A percentile compares a stretch with the other conserved stretches of the same genome.
These are phyloP conservation scores for Bactericera cockerelli DNA, from an alignment of 1,140 invertebrate species.

Conservation along the genomic window DNA sequence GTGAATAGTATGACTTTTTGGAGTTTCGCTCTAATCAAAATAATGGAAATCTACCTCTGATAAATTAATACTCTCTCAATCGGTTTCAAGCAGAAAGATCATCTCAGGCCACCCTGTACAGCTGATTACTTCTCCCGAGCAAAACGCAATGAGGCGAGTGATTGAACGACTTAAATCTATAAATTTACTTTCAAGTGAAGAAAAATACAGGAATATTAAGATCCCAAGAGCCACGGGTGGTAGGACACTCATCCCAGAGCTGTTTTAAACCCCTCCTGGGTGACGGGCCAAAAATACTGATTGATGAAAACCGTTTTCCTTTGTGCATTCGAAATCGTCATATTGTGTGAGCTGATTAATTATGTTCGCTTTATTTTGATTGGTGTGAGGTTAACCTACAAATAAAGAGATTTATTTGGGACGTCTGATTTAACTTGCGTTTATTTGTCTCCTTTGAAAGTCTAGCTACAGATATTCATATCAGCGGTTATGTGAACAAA, in stretches of 20 bases:
- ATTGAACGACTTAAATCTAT: slow-evolving; percentile 3
- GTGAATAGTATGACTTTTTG: no score
- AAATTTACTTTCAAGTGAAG: not conserved
- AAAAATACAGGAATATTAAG: not conserved
- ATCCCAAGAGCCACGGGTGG: not conserved
- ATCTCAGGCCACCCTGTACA: not conserved
- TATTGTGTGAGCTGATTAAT: not conserved
- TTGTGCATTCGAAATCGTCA: not conserved
- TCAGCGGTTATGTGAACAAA: no score
- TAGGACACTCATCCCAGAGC: not conserved
- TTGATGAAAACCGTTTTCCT: slow-evolving; percentile 8
- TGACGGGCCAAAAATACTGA: not conserved
- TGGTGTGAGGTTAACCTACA: not conserved
- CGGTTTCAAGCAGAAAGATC: no score
- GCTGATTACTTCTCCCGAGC: not conserved
- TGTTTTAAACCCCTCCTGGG: not conserved
- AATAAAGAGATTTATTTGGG: no score
- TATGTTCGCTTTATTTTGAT: not conserved
- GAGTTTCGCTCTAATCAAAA: no score
- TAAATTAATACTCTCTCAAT: no score
- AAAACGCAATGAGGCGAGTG: not conserved
- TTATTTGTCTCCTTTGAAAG: no score
- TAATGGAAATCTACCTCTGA: no score
- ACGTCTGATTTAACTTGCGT: no score
- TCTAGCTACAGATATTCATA: no score